phyloP scores from a whole-genome alignment of 2,888 invertebrate species.

The Glaucopsyche alexis region DNA sequence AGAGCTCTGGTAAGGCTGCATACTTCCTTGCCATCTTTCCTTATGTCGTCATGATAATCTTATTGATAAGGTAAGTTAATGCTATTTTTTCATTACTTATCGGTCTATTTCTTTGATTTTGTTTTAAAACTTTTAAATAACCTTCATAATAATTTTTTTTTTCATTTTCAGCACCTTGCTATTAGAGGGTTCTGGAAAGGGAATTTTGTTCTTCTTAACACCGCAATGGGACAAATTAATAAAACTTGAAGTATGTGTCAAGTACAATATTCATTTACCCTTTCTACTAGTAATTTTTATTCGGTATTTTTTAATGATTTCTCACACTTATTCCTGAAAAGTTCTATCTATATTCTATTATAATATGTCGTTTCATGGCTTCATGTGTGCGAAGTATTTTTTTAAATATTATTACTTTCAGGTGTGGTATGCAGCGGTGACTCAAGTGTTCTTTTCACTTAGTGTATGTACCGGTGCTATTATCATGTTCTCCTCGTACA shows the following conservation, averaged over 20 bases:
- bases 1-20: slow-evolving; percentile 89
- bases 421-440: slow-evolving; percentile 90
- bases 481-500: slow-evolving; percentile 87
- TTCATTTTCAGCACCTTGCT: slow-evolving; percentile 76
- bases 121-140: neutral
- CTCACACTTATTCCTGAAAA: too few species aligned
- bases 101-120: neutral
- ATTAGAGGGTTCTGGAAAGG: slow-evolving; percentile 85
- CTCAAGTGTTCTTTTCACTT: slow-evolving; percentile 81
- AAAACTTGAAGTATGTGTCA: slow-evolving; percentile 79
- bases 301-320: too few species aligned
- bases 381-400: neutral
- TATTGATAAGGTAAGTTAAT: slow-evolving; percentile 80
- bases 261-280: too few species aligned
- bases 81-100: neutral
- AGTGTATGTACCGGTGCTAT: slow-evolving; percentile 82
- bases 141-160: neutral
- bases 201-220: slow-evolving; percentile 88
- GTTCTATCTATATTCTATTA: too few species aligned
- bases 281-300: too few species aligned
- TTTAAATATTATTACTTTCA: slow-evolving; percentile 50
- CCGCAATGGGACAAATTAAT: slow-evolving; percentile 88
- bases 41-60: slow-evolving; percentile 86
- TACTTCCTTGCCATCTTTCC: slow-evolving; percentile 94
- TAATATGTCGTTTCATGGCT: too few species aligned